Evolutionary conservation across 2,113 vertebrate genomes (phyloP).

Genomic region (Clupea harengus): DNA sequence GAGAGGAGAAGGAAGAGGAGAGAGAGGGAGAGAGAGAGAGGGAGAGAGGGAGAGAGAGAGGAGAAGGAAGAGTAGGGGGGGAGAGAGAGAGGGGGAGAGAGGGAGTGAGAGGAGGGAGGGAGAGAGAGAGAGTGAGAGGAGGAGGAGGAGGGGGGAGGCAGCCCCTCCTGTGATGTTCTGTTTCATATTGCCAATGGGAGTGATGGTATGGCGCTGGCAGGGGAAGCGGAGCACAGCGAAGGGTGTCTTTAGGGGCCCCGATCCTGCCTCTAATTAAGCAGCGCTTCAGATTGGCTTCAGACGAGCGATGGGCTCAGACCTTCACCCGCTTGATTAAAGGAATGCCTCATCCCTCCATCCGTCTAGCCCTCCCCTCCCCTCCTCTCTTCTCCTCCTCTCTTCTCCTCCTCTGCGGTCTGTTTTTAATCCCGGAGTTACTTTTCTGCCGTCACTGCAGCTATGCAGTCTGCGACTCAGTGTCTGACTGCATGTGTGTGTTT

Average conservation of each 20-base stretch:
- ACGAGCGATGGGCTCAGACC: not conserved
- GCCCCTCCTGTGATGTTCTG: no score
- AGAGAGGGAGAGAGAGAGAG: not conserved
- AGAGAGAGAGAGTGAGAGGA: not conserved
- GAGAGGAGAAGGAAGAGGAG: no score
- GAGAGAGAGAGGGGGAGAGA: not conserved
- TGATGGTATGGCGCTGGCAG: not conserved
- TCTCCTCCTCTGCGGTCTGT: constrained; percentile 18
- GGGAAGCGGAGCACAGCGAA: not conserved
- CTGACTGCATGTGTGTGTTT: not conserved
- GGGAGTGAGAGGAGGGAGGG: not conserved
- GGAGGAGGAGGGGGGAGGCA: not conserved
- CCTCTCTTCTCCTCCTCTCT: not conserved
- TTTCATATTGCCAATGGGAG: not conserved
- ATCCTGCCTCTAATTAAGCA: not conserved
- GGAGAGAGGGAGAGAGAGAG: not conserved
- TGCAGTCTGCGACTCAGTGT: constrained; percentile 30
- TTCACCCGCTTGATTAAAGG: not conserved
- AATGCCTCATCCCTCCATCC: not conserved
- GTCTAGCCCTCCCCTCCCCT: not conserved
- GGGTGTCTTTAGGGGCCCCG: not conserved
- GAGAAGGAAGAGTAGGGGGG: not conserved
- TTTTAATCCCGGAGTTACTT: not conserved
- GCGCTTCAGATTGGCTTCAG: not conserved
- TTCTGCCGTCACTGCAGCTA: not conserved